A percentile compares a stretch with the other conserved stretches of the same genome.
phyloP scores from a whole-genome alignment of 2,113 vertebrate species.

The Corynorhinus townsendii region DNA sequence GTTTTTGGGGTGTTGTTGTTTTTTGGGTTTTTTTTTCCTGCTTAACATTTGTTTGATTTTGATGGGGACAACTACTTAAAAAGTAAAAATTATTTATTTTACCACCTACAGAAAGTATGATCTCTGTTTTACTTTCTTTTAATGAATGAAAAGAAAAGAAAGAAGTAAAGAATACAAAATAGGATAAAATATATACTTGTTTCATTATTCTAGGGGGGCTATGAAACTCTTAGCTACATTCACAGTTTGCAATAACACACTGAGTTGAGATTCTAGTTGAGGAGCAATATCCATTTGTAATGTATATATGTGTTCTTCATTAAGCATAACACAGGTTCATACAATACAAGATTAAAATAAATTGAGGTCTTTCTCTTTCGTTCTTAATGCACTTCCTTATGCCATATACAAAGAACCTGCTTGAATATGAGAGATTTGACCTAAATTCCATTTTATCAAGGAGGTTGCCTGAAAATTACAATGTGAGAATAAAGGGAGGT shows the following conservation, averaged over 20 bases:
- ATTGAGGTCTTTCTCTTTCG: conserved; percentile 51
- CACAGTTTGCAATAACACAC: neutral
- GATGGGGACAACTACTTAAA: neutral
- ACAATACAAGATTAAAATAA: conserved; percentile 57
- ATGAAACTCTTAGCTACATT: neutral
- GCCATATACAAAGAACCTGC: conserved; percentile 48
- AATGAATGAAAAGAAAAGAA: neutral
- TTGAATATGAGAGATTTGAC: conserved; percentile 54
- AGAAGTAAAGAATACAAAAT: neutral
- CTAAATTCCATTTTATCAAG: conserved; percentile 62
- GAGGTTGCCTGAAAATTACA: conserved; percentile 52
- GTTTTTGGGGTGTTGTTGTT: neutral
- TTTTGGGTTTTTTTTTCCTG: neutral
- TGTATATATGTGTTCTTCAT: conserved; percentile 42
- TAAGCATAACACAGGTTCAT: conserved; percentile 1
- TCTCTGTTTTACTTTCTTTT: neutral
- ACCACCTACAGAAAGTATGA: neutral
- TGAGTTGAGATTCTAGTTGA: conserved; percentile 48
- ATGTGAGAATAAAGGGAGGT: neutral
- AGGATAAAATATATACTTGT: neutral
- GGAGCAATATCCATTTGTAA: conserved; percentile 46
- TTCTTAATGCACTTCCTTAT: conserved; percentile 54
- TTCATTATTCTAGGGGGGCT: neutral
- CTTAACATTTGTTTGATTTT: neutral
- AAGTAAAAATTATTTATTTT: neutral